Evolutionary conservation across 2,888 invertebrate genomes (phyloP), one percentile per base, ranked within the genome.

Genomic region (Tenthredo mesomela): DNA sequence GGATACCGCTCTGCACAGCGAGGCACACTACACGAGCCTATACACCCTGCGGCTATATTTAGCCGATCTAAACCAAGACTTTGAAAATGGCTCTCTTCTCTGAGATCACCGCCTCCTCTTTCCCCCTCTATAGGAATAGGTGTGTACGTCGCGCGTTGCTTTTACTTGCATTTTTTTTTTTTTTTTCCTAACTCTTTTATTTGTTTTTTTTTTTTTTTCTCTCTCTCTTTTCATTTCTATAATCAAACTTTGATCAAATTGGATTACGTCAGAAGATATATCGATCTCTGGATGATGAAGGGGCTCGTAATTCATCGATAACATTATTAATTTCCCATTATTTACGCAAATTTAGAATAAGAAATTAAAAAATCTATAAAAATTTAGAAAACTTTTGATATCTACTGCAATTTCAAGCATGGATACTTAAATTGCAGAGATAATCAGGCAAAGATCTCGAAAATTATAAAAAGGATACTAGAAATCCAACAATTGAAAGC

Each of bases 11-110:
- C 89, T 88, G 89, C 89, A 89, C 89, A 88, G 89, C 89, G 90
- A 90, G 90, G 90, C 91, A 90, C 89, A 89, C 89, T 88, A 89
- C 87, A 87, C 88, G 90, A 93, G 91, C 90, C 89, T 90, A 90
- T 91, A 90, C 89, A 91, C 90, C 90, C 90, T 90, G 88, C 86
- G 87, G 89, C 90, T 93, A 93, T 91, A 92, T 91, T 92, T 93
- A 93, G 93, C 91, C 87, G 88, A 90, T 92, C 93, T 92, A 93
- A 93, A 93, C 93, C 91, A 92, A 92, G 92, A 92, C 92, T 92
- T 91, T 91, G 92, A 92, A 92, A 93, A 92, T 92, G 91, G 91
- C 91, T 92, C 92, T 91, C 89, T 89, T 89, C 87, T 87, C 88
- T 87, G 88, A 89, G 87, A 88, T 86, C 87, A 87, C 86, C 86